phyloP scores from a whole-genome alignment of 1,140 invertebrate genomes.

The Mya arenaria region DNA sequence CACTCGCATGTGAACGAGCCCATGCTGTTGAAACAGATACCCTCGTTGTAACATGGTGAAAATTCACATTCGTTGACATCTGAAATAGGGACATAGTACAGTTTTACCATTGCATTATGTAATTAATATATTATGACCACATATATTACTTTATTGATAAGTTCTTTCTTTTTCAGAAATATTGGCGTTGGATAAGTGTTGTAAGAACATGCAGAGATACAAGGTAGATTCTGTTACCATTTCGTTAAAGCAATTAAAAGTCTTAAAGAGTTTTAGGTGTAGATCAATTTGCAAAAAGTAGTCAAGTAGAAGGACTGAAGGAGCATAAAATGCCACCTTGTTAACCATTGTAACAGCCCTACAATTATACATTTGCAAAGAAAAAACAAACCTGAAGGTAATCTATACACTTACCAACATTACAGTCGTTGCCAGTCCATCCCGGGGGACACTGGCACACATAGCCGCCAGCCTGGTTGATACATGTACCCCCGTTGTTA shows the following conservation, averaged over 20 bases:
- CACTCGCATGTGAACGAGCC: constrained; percentile 69
- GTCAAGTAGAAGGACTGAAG: too few species aligned
- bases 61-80: constrained; percentile 65
- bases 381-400: too few species aligned
- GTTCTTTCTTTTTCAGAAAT: not conserved
- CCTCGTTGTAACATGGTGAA: constrained; percentile 68
- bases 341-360: too few species aligned
- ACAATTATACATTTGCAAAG: too few species aligned
- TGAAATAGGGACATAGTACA: constrained; percentile 75
- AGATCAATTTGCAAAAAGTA: too few species aligned
- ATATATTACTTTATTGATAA: not conserved
- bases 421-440: constrained; percentile 52
- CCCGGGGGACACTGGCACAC: constrained; percentile 37
- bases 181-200: not conserved
- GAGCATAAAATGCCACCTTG: too few species aligned
- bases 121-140: not conserved
- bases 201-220: not conserved
- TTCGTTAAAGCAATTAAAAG: too few species aligned
- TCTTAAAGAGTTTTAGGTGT: too few species aligned
- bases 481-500: constrained; percentile 52
- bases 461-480: constrained; percentile 47
- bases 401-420: constrained; percentile 35
- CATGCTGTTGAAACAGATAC: constrained; percentile 69
- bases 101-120: not conserved
- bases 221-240: not conserved